Evolutionary conservation across 2,113 vertebrate genomes (phyloP).

Genomic region (Hemiscyllium ocellatum): DNA sequence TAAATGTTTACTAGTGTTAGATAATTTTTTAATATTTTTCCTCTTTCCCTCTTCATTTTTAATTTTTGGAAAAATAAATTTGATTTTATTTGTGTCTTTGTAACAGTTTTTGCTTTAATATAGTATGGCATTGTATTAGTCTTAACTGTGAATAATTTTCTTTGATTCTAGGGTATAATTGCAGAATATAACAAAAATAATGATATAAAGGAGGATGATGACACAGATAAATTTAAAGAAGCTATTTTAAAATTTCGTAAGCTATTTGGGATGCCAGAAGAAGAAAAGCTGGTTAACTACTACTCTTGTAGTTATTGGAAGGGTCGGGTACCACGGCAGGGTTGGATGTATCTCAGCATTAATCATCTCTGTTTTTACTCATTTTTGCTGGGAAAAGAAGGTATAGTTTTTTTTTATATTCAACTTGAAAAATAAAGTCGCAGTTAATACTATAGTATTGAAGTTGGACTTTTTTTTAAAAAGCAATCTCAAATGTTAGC

Average conservation of each 20-base stretch:
- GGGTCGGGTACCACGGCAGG: slow-evolving; percentile 88
- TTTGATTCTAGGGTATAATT: slow-evolving; percentile 77
- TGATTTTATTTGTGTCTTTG: not conserved
- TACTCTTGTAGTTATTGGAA: slow-evolving; percentile 99
- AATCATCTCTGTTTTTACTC: slow-evolving; percentile 98
- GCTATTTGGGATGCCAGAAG: slow-evolving; percentile 92
- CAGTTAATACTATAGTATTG: not conserved
- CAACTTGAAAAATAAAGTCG: not conserved
- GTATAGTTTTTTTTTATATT: slow-evolving; percentile 50
- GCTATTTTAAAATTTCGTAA: slow-evolving; percentile 86
- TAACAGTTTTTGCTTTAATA: not conserved
- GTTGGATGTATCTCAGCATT: slow-evolving; percentile 99
- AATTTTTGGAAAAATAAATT: not conserved
- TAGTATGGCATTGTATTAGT: not conserved
- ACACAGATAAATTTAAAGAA: slow-evolving; percentile 96
- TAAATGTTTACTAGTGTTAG: not conserved
- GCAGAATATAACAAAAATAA: slow-evolving; percentile 96
- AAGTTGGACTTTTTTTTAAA: not conserved
- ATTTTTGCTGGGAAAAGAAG: slow-evolving; percentile 90
- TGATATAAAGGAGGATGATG: slow-evolving; percentile 86
- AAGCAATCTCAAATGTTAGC: not conserved
- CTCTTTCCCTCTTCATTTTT: not conserved
- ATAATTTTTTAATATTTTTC: not conserved
- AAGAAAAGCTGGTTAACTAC: slow-evolving; percentile 96
- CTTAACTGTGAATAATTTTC: not conserved